These are phyloP conservation scores for Prochilodus magdalenae DNA, from an alignment of 2,113 vertebrate species.

Conservation along the genomic window DNA sequence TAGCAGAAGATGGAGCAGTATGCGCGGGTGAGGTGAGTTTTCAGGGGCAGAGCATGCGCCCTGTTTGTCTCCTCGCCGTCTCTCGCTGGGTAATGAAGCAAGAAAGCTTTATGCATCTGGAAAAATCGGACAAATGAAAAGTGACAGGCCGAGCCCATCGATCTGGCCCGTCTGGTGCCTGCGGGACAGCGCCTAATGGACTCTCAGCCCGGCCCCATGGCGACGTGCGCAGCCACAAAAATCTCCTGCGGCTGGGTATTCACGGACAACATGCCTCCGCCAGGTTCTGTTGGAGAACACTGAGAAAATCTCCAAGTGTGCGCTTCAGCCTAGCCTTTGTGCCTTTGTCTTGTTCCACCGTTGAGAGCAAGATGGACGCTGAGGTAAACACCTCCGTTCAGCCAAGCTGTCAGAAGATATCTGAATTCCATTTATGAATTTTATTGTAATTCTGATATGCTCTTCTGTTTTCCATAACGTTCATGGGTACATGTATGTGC, in stretches of 20 bases:
- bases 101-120: conserved; percentile 48
- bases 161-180: conserved; percentile 42
- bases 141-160: conserved; percentile 54
- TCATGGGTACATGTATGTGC: too few relatives aligned
- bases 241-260: conserved; percentile 22
- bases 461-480: too few relatives aligned
- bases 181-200: conserved; percentile 52
- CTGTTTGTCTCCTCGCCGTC: conserved; percentile 21
- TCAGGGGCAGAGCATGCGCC: not conserved
- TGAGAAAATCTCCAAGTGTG: not conserved
- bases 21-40: not conserved
- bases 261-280: not conserved
- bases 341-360: too few relatives aligned
- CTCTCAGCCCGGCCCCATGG: conserved; percentile 39
- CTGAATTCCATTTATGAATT: too few relatives aligned
- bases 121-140: conserved; percentile 51
- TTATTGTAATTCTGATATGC: too few relatives aligned
- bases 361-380: too few relatives aligned
- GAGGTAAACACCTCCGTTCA: too few relatives aligned
- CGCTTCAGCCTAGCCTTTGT: not conserved
- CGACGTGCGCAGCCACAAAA: not conserved
- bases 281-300: not conserved
- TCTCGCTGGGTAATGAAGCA: conserved; percentile 51
- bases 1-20: not conserved
- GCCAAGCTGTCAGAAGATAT: too few relatives aligned